Evolutionary conservation across 2,113 vertebrate species (phyloP).

Genomic region (Oryzias javanicus): DNA sequence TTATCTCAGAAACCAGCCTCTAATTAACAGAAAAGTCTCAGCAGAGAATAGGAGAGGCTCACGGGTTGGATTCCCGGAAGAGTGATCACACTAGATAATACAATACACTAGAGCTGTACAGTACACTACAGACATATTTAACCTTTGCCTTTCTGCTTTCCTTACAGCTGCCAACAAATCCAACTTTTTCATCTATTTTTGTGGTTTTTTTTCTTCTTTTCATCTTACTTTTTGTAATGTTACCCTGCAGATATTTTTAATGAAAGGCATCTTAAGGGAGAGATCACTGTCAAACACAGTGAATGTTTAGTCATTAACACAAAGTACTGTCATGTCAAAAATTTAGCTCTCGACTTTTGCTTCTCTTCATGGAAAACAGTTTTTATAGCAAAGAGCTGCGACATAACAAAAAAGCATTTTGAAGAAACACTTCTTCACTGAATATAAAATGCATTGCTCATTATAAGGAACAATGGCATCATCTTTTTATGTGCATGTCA

Average conservation of each 20-base stretch:
- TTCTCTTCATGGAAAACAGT: no score
- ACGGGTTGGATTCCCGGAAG: conserved; percentile 65
- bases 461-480: neutral
- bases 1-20: conserved; percentile 66
- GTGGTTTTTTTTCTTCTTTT: neutral
- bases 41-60: conserved; percentile 58
- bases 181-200: neutral
- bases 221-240: neutral
- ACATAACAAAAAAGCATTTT: neutral
- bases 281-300: conserved; percentile 1
- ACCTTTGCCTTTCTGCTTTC: conserved; percentile 29
- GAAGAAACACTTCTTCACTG: neutral
- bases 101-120: conserved; percentile 30
- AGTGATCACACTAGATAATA: conserved; percentile 55
- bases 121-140: conserved; percentile 20
- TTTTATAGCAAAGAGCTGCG: no score
- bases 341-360: neutral
- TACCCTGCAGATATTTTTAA: neutral
- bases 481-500: neutral
- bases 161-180: conserved; percentile 4
- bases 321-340: neutral
- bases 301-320: neutral
- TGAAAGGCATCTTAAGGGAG: conserved; percentile 6
- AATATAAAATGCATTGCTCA: conserved; percentile 8
- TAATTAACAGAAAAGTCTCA: conserved; percentile 73